phyloP scores from a whole-genome alignment of 2,113 vertebrate species.

The Orthonyx spaldingii region DNA sequence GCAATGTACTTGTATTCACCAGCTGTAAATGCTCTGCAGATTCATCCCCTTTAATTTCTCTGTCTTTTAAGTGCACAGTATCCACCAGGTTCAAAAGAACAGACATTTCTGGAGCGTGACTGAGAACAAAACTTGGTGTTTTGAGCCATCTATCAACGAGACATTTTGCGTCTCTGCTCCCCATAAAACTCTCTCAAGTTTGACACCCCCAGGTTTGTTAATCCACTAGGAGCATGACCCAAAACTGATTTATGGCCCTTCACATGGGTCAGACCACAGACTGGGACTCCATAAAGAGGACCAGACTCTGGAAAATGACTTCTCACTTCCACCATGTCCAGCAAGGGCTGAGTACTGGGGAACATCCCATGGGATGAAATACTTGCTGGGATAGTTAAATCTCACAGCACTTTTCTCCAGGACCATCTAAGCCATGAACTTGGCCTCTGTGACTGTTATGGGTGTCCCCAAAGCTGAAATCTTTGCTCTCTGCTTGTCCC shows the following conservation, averaged over 20 bases:
- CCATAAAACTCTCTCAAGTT: not conserved
- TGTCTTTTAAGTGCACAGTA: not conserved
- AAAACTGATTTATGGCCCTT: not conserved
- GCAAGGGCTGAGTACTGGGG: not conserved
- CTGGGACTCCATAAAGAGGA: not conserved
- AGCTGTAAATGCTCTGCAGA: not conserved
- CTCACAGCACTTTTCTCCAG: not conserved
- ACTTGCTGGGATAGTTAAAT: not conserved
- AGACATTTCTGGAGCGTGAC: not conserved
- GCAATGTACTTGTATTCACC: not conserved
- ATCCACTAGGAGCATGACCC: not conserved
- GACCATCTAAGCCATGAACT: not conserved
- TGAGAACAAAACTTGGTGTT: conserved; percentile 11
- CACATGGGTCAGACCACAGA: not conserved
- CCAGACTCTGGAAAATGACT: not conserved
- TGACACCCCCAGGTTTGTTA: not conserved
- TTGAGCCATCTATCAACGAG: not conserved
- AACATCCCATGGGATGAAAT: not conserved
- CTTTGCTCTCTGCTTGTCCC: not conserved
- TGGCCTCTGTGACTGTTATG: not conserved
- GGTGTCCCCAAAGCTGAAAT: not conserved
- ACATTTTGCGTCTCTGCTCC: not conserved
- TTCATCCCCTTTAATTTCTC: conserved; percentile 38
- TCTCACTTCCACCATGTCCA: not conserved
- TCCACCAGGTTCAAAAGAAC: conserved; percentile 13